Conservation (phyloP, 2,888 invertebrate genomes). For the Parnassius mnemosyne region DNA sequence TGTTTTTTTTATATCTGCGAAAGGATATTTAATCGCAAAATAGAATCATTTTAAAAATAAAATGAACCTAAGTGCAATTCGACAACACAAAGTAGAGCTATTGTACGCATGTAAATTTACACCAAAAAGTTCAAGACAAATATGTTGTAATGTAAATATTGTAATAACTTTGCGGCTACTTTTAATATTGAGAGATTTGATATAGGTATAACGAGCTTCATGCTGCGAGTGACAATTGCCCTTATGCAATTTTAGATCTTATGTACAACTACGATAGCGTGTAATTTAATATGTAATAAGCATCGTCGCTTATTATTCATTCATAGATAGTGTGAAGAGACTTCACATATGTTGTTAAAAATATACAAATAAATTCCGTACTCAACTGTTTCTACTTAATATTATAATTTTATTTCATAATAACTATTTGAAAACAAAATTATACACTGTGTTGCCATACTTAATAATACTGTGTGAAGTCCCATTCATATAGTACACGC, state of each 20-base stretch:
- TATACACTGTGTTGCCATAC: no score
- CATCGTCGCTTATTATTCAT: not conserved
- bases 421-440: no score
- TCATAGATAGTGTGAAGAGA: not conserved
- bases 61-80: conserved; percentile 16
- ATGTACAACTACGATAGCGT: conserved; percentile 3
- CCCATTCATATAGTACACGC: conserved; percentile 4
- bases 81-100: conserved; percentile 7
- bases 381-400: no score
- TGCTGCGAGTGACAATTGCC: not conserved
- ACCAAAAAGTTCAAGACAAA: conserved; percentile 34
- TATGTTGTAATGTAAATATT: conserved; percentile 32
- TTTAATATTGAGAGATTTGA: conserved; percentile 3
- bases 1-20: not conserved
- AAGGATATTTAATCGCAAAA: not conserved
- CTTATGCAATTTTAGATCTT: not conserved
- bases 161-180: conserved; percentile 30
- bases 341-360: not conserved
- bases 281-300: not conserved
- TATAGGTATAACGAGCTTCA: not conserved
- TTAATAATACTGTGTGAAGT: not conserved
- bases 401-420: no score
- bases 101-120: conserved; percentile 18
- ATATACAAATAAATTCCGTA: no score
- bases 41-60: not conserved